Base-by-base conservation (phyloP, 2,113 vertebrate species). In the Coturnix japonica region DNA sequence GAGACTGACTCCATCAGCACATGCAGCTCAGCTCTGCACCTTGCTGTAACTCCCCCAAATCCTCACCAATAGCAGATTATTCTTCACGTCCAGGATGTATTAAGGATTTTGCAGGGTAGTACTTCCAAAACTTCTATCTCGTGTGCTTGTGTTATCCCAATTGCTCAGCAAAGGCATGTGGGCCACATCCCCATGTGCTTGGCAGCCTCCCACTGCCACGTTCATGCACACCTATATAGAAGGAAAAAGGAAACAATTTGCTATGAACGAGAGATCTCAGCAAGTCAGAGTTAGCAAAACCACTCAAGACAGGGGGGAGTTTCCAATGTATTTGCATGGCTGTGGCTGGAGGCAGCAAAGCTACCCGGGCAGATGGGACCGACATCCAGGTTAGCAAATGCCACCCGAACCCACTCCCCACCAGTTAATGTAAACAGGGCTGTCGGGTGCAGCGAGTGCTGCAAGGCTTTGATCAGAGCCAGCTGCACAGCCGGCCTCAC, bases 401-500 rank as follows among this genome's bases (percentile, higher is more conserved):
- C 71, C 14, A 2, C 5, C 11, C 0, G 8, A 89, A 59, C 81
- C 61, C 2, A 1, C 13, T 59, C 9, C 43, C 43, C 56, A 1
- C 11, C 0, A 0, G 31, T 10, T 63, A 80, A 87, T 3, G 19
- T 69, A 90, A 95, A 93, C 90, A 78, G 85, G 75, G 81, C 75
- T 85, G 90, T 80, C 7, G 33, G 82, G 67, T 3, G 16, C 41
- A 0, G 67, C 2, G 2, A 80, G 93, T 1, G 67, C 94, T 74
- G 69, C 75, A 56, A 54, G 87, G 65, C 87, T 96, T 95, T 78
- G 91, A 95, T 90, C 93, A 91, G 71, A 88, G 51, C 74, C 94
- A 93, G 81, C 77, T 93, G 91, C 35, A 2, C 2, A 2, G 25
- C 69, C 14, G 0, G 33, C 23, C 63, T 81, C 19, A 1, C 79